Evolutionary conservation across 2,113 vertebrate genomes (phyloP), one percentile per base, ranked within the genome.

Genomic region (Saccopteryx leptura): DNA sequence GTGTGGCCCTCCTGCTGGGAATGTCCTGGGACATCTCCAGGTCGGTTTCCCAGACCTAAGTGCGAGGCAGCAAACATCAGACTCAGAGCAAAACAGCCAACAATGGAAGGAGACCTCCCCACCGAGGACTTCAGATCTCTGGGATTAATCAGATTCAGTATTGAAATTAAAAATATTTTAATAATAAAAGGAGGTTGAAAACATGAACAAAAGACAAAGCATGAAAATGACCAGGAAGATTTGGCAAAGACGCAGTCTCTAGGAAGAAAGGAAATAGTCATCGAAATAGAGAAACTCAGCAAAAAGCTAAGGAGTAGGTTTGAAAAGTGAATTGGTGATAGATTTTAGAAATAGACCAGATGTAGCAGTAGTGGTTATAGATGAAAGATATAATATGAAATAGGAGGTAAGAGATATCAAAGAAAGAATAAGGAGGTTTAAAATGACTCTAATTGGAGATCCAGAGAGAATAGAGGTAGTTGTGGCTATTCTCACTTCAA

Each of bases 181-280:
- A 33, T 88, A 76, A 21, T 63, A 39, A 86, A 89, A 52, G 60
- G 21, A 11, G 9, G 3, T 61, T 86, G 13, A 79, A 82, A 93
- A 74, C 9, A 9, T 63, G 9, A 19, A 26, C 26, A 65, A 39
- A 81, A 76, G 86, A 33, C 15, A 71, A 75, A 79, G 39, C 89
- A 2, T 61, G 56, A 69, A 88, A 81, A 66, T 86, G 78, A 93
- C 56, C 13, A 58, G 23, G 58, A 33, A 93, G 9, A 76, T 89
- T 60, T 86, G 68, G 21, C 54, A 85, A 88, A 88, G 54, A 72
- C 68, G 68, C 23, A 39, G 5, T 88, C 39, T 56, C 15, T 63
- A 95, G 66, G 58, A 54, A 65, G 24, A 46, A 93, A 89, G 91
- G 65, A 89, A 72, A 33, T 6, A 88, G n/a, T 74, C 50, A 74